These are phyloP conservation scores for Tetropium fuscum DNA, from an alignment of 2,888 invertebrate genomes.

Conservation along the genomic window DNA sequence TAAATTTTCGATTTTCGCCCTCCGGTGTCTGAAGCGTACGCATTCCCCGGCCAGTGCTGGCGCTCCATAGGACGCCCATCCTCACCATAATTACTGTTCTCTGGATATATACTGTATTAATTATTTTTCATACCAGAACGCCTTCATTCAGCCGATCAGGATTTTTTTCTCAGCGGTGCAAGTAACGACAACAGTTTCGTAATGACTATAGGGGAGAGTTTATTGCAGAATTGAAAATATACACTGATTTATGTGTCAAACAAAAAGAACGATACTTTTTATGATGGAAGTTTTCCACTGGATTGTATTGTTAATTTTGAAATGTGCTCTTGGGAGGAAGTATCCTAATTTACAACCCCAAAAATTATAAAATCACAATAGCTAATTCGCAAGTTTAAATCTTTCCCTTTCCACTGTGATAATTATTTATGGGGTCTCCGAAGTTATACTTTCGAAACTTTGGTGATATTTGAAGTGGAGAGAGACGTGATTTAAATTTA, in stretches of 20 bases:
- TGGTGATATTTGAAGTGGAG: no score
- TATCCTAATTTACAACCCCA: no score
- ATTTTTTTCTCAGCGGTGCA: neutral
- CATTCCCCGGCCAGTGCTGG: neutral
- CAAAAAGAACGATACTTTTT: no score
- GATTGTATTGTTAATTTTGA: no score
- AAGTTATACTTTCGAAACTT: no score
- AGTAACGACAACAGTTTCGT: slow-evolving; percentile 3
- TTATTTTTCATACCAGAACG: neutral
- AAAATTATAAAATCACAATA: no score
- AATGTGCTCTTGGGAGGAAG: no score
- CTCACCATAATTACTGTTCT: neutral
- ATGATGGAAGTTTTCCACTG: no score
- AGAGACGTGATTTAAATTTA: no score
- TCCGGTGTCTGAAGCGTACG: neutral
- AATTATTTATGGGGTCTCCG: no score
- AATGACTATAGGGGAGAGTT: neutral
- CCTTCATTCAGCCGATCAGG: neutral
- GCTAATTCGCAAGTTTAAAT: no score
- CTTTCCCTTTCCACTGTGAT: no score
- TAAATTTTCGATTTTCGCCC: neutral
- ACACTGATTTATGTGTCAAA: slow-evolving; percentile 6
- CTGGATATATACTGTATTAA: neutral
- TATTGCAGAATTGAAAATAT: neutral
- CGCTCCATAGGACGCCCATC: neutral